Evolutionary conservation across 2,797 vertebrate genomes (phyloP).

Genomic region (Stomatorhinus walkeri): DNA sequence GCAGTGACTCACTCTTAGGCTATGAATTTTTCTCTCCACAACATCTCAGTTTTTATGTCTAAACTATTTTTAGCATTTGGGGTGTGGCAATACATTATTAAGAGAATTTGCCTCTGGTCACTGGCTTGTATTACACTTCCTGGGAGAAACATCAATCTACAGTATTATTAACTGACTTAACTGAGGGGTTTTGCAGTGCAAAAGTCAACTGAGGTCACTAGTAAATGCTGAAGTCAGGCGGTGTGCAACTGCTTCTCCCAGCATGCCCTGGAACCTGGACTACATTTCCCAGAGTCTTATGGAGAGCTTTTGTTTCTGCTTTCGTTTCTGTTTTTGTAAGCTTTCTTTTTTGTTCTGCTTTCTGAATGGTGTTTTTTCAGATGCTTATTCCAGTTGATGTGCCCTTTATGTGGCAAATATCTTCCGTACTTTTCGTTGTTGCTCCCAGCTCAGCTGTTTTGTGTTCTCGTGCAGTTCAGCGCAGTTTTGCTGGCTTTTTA

Average conservation of each 20-base stretch:
- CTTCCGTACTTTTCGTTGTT: neutral
- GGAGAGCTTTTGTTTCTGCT: slow-evolving; percentile 46
- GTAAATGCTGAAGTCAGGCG: slow-evolving; percentile 41
- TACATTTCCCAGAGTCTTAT: slow-evolving; percentile 53
- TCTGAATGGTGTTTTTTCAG: neutral
- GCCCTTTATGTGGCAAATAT: neutral
- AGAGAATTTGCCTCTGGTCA: neutral
- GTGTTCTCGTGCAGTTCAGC: neutral
- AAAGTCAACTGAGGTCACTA: slow-evolving; percentile 31
- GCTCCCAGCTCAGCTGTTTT: neutral
- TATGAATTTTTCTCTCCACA: slow-evolving; percentile 11
- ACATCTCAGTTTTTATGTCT: slow-evolving; percentile 5
- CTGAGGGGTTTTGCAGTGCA: neutral
- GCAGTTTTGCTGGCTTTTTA: neutral
- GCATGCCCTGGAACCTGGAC: slow-evolving; percentile 49
- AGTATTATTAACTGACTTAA: neutral
- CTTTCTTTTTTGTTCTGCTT: neutral
- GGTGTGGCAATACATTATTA: neutral
- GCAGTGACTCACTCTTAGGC: neutral
- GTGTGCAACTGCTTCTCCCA: slow-evolving; percentile 21
- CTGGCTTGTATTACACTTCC: slow-evolving; percentile 6
- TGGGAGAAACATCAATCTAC: neutral
- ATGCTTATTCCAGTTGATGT: neutral
- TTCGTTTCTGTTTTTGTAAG: slow-evolving; percentile 18
- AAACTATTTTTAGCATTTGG: neutral